Evolutionary conservation across 2,113 vertebrate genomes (phyloP), one percentile per base, ranked within the genome.

Genomic region (Percopsis transmontana): DNA sequence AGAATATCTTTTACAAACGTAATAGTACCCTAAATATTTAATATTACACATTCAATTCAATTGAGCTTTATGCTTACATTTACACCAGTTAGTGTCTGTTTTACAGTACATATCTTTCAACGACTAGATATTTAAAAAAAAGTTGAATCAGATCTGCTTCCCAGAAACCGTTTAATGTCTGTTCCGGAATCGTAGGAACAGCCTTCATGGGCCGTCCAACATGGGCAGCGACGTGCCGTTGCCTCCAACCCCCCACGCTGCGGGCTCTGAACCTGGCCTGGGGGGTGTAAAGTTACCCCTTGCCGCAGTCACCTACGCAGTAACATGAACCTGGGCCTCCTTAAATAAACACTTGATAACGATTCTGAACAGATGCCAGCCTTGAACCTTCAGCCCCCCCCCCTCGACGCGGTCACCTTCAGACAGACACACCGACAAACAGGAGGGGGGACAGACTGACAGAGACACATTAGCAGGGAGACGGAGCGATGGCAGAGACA

Each of bases 271-370:
- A n/a, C 52, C 51, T 8, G 0, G 47, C 56, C 11, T 0, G 3
- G 42, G 42, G 42, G 24, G 85, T 66, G 58, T 86, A 23, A 54
- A 63, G 77, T 86, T 86, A 47, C 83, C 0, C 23, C 2, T 55
- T 5, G 38, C 51, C 52, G 11, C 15, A 1, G 24, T 52, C 56
- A 7, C 45, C 51, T 38, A 11, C 51, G 15, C 39, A 54, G 84
- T 77, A 86, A 85, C 70, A 42, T 9, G 55, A 86, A 55, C 61
- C 80, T 41, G 21, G 0, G 21, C 53, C n/a, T 52, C 81, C 68
- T 79, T 77, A 81, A 85, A 87, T 83, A 87, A 83, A 82, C 82
- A 65, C 70, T 70, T 18, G 72, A 75, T 84, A 80, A 90, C 44
- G 71, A 81, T 79, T 73, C 2, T 10, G 71, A 70, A 63, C 59